Evolutionary conservation across 2,797 vertebrate species (phyloP).

Genomic region (Tangara arthus): DNA sequence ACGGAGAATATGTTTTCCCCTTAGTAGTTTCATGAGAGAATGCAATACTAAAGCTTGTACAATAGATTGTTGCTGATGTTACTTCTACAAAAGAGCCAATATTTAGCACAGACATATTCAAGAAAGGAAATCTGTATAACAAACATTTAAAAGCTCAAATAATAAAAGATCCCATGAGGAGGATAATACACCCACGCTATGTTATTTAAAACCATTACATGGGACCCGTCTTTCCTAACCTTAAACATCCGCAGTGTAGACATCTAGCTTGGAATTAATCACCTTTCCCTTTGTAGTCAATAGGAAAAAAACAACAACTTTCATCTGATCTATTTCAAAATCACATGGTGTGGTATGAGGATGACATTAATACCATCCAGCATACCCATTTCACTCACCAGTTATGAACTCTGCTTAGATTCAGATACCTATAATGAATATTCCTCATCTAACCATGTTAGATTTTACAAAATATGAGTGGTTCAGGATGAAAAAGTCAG

Average conservation of each 20-base stretch:
- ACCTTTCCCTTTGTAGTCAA: not conserved
- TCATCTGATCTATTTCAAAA: not conserved
- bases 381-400: not conserved
- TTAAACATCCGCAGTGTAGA: not conserved
- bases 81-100: not conserved
- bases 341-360: not conserved
- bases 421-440: not conserved
- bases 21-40: not conserved
- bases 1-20: not conserved
- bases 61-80: not conserved
- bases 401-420: not conserved
- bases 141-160: constrained; percentile 1
- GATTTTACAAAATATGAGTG: not conserved
- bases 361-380: not conserved
- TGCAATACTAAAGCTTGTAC: not conserved
- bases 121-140: not conserved
- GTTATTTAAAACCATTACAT: not conserved
- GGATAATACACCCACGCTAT: not conserved
- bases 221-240: not conserved
- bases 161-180: not conserved
- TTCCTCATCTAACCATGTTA: not conserved
- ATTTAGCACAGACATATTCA: not conserved
- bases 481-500: not conserved
- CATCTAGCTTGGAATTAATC: not conserved
- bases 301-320: not conserved